A percentile compares a stretch with the other conserved stretches of the same genome.
These are phyloP conservation scores for Halotydeus destructor DNA, from an alignment of 1,140 invertebrate species.

Conservation along the genomic window DNA sequence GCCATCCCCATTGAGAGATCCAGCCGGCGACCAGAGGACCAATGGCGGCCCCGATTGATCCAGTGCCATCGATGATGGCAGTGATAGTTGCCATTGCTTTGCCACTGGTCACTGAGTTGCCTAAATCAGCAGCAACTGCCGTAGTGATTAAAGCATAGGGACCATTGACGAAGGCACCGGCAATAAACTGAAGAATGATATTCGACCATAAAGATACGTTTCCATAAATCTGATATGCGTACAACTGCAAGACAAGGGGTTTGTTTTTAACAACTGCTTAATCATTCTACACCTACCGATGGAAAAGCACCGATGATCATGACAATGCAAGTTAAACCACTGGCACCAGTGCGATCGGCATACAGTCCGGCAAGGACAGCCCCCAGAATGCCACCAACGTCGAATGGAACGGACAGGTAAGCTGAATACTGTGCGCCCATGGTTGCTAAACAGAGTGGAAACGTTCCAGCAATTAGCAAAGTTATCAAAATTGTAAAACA, in stretches of 20 bases:
- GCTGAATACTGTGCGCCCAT: slow-evolving; percentile 48
- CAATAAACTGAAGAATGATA: slow-evolving; percentile 41
- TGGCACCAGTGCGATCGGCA: slow-evolving; percentile 59
- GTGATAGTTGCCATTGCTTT: slow-evolving; percentile 85
- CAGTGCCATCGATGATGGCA: slow-evolving; percentile 89
- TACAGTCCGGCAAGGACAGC: slow-evolving; percentile 68
- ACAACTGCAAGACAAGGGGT: slow-evolving; percentile 36
- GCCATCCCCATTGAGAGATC: slow-evolving; percentile 43
- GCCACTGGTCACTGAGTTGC: slow-evolving; percentile 63
- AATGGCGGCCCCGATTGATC: slow-evolving; percentile 75
- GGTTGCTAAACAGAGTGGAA: slow-evolving; percentile 33
- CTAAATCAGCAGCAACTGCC: slow-evolving; percentile 79
- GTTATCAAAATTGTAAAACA: too few species aligned
- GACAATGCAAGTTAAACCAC: slow-evolving; percentile 54
- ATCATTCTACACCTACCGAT: slow-evolving; percentile 34
- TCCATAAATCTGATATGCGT: slow-evolving; percentile 51
- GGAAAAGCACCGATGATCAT: slow-evolving; percentile 64
- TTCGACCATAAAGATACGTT: slow-evolving; percentile 36
- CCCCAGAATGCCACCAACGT: slow-evolving; percentile 67
- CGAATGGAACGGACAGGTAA: slow-evolving; percentile 68
- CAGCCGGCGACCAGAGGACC: slow-evolving; percentile 74
- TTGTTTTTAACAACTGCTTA: neutral
- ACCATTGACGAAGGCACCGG: slow-evolving; percentile 71
- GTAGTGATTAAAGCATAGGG: slow-evolving; percentile 91
- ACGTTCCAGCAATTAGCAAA: too few species aligned